These are phyloP conservation scores for Trachurus trachurus DNA, from an alignment of 2,797 vertebrate species.

Conservation along the genomic window DNA sequence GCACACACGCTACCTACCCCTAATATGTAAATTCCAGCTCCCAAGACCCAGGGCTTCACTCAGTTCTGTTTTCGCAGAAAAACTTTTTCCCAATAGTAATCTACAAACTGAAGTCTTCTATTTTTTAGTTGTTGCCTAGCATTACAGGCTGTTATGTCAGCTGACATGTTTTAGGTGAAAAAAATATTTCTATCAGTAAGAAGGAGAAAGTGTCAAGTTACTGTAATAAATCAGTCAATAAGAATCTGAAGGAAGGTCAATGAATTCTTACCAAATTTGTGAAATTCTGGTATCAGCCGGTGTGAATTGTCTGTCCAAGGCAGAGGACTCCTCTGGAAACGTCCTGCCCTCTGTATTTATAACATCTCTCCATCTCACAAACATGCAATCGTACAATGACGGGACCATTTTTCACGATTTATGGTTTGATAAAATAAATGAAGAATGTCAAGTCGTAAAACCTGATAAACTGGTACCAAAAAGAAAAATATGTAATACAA, in stretches of 20 bases:
- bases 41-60: background rate
- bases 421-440: background rate
- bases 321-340: background rate
- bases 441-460: background rate
- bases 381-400: constrained; percentile 1
- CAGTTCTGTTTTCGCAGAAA: background rate
- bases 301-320: background rate
- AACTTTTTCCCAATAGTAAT: no score
- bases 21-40: no score
- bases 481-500: no score
- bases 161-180: background rate
- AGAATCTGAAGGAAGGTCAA: background rate
- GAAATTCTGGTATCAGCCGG: background rate
- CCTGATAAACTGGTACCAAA: background rate
- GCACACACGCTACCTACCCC: rapidly evolving
- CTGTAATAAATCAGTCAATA: background rate
- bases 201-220: background rate
- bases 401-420: background rate
- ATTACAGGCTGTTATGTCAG: no score
- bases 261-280: constrained; percentile 21
- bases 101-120: no score
- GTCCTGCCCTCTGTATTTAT: background rate
- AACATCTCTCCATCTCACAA: background rate
- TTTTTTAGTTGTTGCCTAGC: no score
- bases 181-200: background rate